A percentile compares a stretch with the other conserved stretches of the same genome.
Conservation (phyloP, 2,113 vertebrate species). For the Odocoileus virginianus region DNA sequence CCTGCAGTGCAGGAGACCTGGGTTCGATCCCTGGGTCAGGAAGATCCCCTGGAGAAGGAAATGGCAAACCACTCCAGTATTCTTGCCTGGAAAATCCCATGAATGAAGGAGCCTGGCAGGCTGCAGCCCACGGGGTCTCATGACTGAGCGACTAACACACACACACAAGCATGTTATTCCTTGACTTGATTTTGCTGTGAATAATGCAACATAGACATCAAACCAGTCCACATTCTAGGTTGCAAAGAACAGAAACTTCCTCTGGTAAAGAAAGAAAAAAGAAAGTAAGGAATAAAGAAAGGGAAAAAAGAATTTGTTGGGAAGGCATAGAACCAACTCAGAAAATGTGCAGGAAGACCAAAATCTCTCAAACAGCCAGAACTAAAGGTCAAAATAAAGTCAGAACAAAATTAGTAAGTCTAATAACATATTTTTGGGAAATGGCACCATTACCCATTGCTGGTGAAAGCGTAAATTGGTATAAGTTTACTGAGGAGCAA, state of each 20-base stretch:
- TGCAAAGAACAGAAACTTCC: not conserved
- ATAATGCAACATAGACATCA: not conserved
- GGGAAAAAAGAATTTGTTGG: not conserved
- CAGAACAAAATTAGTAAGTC: not conserved
- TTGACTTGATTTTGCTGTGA: not conserved
- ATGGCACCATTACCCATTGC: not conserved
- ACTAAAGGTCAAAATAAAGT: not conserved
- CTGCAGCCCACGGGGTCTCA: rapidly evolving
- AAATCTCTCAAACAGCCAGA: not conserved
- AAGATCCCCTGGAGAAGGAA: not conserved
- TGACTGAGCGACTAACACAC: not conserved
- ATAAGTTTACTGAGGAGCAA: not conserved
- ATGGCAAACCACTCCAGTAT: not conserved
- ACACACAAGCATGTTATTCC: not conserved
- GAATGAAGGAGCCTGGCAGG: not conserved
- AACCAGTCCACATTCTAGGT: not conserved
- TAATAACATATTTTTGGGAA: not conserved
- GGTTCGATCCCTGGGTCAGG: not conserved
- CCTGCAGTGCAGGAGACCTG: not conserved
- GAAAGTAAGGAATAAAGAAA: not conserved
- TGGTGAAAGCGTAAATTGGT: not conserved
- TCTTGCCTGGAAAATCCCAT: not conserved
- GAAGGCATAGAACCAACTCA: not conserved
- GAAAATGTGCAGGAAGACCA: not conserved
- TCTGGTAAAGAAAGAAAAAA: not conserved